phyloP scores from a whole-genome alignment of 2,797 vertebrate genomes.

The Linurgus olivaceus region DNA sequence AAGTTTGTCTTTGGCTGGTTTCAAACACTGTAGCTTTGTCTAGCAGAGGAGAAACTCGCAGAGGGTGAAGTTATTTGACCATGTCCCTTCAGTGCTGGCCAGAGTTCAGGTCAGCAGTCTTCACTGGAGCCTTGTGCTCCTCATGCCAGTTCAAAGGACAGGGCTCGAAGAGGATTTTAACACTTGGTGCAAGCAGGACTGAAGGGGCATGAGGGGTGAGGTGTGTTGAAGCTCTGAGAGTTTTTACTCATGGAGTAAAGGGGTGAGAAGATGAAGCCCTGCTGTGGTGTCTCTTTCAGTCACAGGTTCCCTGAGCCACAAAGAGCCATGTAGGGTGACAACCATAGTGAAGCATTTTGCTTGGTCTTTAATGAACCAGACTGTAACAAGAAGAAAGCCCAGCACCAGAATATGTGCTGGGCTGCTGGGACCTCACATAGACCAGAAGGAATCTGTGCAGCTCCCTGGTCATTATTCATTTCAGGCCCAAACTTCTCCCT shows the following conservation, averaged over 20 bases:
- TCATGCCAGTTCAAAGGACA: background rate
- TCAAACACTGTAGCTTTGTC: background rate
- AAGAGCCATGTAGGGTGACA: background rate
- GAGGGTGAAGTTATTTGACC: background rate
- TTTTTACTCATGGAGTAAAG: background rate
- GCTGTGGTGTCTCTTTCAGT: background rate
- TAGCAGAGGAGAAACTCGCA: background rate
- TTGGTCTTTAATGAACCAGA: background rate
- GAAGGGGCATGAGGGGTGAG: rapidly evolving
- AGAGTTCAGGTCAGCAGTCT: background rate
- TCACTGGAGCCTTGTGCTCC: background rate
- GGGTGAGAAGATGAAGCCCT: background rate
- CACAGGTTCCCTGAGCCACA: background rate
- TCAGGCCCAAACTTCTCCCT: background rate
- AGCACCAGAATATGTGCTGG: background rate
- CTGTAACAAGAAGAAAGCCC: background rate
- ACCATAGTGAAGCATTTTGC: background rate
- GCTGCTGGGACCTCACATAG: background rate
- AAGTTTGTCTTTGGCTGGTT: background rate
- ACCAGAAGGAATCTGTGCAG: background rate
- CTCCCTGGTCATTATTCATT: background rate
- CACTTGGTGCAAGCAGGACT: background rate
- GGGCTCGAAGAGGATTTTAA: background rate
- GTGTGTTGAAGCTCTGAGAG: background rate
- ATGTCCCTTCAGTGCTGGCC: background rate